These are phyloP conservation scores for Pseudeuparius sepicola DNA, from an alignment of 2,888 invertebrate genomes.

Conservation along the genomic window DNA sequence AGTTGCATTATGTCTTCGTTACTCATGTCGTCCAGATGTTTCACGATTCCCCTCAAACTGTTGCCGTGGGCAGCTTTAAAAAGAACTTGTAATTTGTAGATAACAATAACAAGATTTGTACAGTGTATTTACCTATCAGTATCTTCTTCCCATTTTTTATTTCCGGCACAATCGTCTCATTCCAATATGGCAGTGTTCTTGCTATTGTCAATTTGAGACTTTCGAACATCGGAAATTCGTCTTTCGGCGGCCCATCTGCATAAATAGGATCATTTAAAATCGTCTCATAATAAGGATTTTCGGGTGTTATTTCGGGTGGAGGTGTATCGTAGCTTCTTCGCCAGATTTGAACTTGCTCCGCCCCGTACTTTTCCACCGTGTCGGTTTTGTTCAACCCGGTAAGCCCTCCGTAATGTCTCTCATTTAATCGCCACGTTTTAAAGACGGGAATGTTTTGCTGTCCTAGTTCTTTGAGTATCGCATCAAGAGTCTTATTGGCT, in stretches of 20 bases:
- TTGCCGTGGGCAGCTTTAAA: slow-evolving; percentile 69
- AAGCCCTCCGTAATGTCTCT: slow-evolving; percentile 79
- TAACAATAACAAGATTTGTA: neutral
- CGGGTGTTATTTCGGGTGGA: slow-evolving; percentile 70
- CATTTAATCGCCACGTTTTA: slow-evolving; percentile 77
- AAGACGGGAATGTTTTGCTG: slow-evolving; percentile 57
- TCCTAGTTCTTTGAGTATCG: slow-evolving; percentile 56
- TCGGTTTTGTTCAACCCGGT: slow-evolving; percentile 71
- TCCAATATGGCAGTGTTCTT: slow-evolving; percentile 80
- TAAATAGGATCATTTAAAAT: slow-evolving; percentile 72
- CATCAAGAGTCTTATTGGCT: slow-evolving; percentile 62
- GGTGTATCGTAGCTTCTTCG: slow-evolving; percentile 72
- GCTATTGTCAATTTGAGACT: slow-evolving; percentile 74
- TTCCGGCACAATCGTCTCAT: slow-evolving; percentile 67
- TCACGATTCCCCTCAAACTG: slow-evolving; percentile 75
- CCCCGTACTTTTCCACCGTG: slow-evolving; percentile 77
- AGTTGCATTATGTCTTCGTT: slow-evolving; percentile 50
- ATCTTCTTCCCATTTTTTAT: slow-evolving; percentile 69
- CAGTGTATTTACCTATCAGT: slow-evolving; percentile 50
- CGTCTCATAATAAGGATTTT: slow-evolving; percentile 62
- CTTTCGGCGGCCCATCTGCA: slow-evolving; percentile 55
- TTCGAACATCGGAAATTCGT: slow-evolving; percentile 73
- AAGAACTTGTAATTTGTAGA: slow-evolving; percentile 4
- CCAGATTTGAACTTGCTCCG: slow-evolving; percentile 70
- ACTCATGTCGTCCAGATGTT: slow-evolving; percentile 62